Evolutionary conservation across 2,888 invertebrate species (phyloP).

Genomic region (Ditylenchus weischeri): DNA sequence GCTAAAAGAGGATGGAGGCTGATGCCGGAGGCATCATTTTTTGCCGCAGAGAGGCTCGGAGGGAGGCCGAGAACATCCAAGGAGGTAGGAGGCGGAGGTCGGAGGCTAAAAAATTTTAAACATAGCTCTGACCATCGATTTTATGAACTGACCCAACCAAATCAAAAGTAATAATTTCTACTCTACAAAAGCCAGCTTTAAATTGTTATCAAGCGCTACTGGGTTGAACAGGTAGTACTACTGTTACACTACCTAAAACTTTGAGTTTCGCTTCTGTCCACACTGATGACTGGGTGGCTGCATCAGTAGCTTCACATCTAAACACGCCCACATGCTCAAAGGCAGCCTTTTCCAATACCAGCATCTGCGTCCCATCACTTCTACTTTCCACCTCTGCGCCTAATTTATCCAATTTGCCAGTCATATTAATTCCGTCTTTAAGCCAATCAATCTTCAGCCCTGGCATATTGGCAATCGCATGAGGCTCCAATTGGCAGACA

Average conservation of each 20-base stretch:
- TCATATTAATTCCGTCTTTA: constrained; percentile 35
- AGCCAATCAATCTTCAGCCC: constrained; percentile 36
- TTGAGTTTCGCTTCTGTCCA: constrained; percentile 36
- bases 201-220: too few species aligned
- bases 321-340: constrained; percentile 27
- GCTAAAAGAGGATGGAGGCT: too few species aligned
- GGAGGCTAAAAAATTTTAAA: too few species aligned
- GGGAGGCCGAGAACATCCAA: too few species aligned
- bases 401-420: constrained; percentile 16
- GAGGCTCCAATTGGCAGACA: constrained; percentile 27
- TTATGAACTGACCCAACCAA: too few species aligned
- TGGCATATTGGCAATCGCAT: constrained; percentile 3
- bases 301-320: constrained; percentile 27
- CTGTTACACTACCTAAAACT: constrained; percentile 27
- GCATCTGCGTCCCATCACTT: constrained; percentile 58
- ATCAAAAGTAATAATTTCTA: too few species aligned
- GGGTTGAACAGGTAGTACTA: too few species aligned
- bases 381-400: constrained; percentile 21
- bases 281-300: constrained; percentile 22
- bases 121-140: too few species aligned
- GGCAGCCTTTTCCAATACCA: constrained; percentile 62
- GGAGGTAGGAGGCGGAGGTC: too few species aligned
- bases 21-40: too few species aligned
- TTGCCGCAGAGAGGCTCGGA: too few species aligned
- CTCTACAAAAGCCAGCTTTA: too few species aligned